A percentile compares a stretch with the other conserved stretches of the same genome.
Conservation (phyloP, 2,888 invertebrate species). For the Norana najaformis region DNA sequence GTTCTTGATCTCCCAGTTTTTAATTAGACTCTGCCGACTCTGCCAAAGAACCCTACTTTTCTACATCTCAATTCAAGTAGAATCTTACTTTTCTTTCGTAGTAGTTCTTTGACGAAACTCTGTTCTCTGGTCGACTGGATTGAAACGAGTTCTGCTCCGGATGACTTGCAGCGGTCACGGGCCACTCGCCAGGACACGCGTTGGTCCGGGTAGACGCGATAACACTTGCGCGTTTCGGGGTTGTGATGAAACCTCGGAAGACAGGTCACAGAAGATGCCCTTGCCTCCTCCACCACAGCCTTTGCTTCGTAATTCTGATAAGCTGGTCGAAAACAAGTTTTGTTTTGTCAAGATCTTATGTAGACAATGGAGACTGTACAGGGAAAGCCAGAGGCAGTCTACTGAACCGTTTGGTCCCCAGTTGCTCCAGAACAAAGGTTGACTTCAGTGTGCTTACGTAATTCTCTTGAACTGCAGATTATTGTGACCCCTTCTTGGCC, state of each 20-base stretch:
- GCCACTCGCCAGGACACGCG: slow-evolving; percentile 8
- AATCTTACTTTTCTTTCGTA: not conserved
- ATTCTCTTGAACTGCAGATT: too few relatives aligned
- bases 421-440: too few relatives aligned
- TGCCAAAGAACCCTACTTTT: too few relatives aligned
- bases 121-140: not conserved
- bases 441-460: too few relatives aligned
- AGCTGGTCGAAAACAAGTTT: slow-evolving; percentile 14
- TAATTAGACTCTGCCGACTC: too few relatives aligned
- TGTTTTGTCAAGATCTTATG: not conserved
- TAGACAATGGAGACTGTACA: not conserved
- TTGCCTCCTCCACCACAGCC: not conserved
- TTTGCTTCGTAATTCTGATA: slow-evolving; percentile 21
- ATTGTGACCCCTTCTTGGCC: too few relatives aligned
- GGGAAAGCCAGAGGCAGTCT: not conserved
- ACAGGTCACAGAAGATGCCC: not conserved
- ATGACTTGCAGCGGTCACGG: slow-evolving; percentile 9
- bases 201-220: not conserved
- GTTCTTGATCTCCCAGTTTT: too few relatives aligned
- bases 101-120: not conserved
- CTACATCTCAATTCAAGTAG: too few relatives aligned
- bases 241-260: not conserved
- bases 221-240: not conserved
- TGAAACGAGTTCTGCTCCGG: slow-evolving; percentile 19
- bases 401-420: too few relatives aligned